Evolutionary conservation across 2,113 vertebrate species (phyloP), one percentile per base, ranked within the genome.

Genomic region (Siniperca chuatsi): DNA sequence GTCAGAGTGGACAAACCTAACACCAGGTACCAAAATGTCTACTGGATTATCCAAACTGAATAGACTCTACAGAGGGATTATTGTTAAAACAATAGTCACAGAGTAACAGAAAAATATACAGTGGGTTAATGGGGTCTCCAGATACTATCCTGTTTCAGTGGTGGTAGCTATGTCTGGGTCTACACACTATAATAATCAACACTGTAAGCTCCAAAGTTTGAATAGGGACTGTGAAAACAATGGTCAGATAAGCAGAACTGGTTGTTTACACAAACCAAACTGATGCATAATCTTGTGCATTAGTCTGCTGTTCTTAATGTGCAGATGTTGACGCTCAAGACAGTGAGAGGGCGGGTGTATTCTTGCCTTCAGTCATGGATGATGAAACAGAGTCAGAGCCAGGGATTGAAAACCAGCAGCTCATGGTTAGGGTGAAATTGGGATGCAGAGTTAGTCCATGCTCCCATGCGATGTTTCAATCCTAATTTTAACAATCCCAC

Each of bases 371-470:
- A 84, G 78, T 71, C 37, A 87, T 85, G 85, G 76, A 86, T 86
- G 89, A 91, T 90, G 87, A 70, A 79, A 82, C 72, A 85, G 68
- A 81, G 55, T 85, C 62, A 76, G 84, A 80, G 81, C 70, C 64
- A 84, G 81, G 57, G 75, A 84, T 46, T 81, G 72, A 57, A 83
- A 70, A 87, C 81, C 74, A 84, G 74, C 67, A 88, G 74, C 82
- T 86, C 35, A 67, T 55, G 65, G 91, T 93, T 93, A 94, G 83
- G 64, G 62, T 90, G 83, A 89, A 86, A 92, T 83, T 89, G 87
- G 86, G 87, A 94, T 94, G 94, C 89, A 90, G 87, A 89, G 88
- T 96, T 94, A 95, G 95, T 93, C 62, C 93, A 94, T 93, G 93
- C 90, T 91, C 85, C 88, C 90, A 93, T 93, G 94, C 94, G 84